Conservation (phyloP, 2,888 invertebrate genomes). For the Caenorhabditis sp. region DNA sequence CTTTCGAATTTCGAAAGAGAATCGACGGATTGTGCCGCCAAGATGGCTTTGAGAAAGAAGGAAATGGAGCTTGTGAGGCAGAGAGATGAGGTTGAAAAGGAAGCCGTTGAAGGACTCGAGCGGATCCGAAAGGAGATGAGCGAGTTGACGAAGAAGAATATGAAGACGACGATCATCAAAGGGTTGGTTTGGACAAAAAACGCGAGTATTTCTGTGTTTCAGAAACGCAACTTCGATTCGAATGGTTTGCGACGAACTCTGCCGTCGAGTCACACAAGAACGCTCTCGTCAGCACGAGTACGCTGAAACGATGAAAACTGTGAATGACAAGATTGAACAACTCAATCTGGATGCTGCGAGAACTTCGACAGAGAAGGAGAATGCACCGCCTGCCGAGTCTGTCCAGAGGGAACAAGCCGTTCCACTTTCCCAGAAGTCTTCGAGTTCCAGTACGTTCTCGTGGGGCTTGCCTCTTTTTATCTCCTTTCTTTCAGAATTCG, state of each 20-base stretch:
- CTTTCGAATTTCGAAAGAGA: constrained; percentile 25
- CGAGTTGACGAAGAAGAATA: constrained; percentile 32
- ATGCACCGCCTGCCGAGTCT: constrained; percentile 19
- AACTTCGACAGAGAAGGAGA: constrained; percentile 30
- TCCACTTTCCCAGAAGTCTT: neutral
- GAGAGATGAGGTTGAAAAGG: constrained; percentile 18
- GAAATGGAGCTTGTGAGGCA: constrained; percentile 20
- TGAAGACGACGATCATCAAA: constrained; percentile 26
- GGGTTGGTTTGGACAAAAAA: constrained; percentile 13
- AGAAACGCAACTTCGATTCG: constrained; percentile 49
- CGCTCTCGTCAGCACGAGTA: constrained; percentile 30
- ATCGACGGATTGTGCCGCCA: constrained; percentile 18
- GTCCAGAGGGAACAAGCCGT: neutral
- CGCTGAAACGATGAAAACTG: constrained; percentile 13
- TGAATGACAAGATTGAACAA: constrained; percentile 41
- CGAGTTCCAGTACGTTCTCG: neutral
- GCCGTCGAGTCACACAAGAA: constrained; percentile 26
- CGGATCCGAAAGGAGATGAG: constrained; percentile 31
- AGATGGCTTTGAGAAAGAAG: constrained; percentile 32
- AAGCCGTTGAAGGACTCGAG: constrained; percentile 41
- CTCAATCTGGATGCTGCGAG: neutral
- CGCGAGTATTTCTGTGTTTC: neutral
- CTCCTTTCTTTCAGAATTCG: constrained; percentile 27
- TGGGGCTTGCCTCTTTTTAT: neutral
- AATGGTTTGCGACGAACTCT: constrained; percentile 41